Base-by-base conservation (phyloP, 2,113 vertebrate species). In the Mesocricetus auratus region DNA sequence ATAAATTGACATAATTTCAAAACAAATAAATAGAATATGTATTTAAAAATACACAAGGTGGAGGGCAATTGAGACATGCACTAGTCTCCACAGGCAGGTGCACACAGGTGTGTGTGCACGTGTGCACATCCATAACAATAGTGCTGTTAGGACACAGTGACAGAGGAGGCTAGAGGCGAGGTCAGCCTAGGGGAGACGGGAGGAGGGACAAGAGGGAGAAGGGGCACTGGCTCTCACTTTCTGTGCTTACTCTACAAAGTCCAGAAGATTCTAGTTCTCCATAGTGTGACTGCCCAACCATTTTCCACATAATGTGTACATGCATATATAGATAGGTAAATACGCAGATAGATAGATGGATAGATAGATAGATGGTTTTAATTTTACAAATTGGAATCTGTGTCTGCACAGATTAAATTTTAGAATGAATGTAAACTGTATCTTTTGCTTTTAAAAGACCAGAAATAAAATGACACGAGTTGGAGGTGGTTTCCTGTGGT, bases 371-470 rank as follows among this genome's bases (percentile, higher is more conserved):
- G 5, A 66, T 36, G 36, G 50, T 24, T 88, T 93, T 73, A 53
- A 69, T 79, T 91, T 89, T 89, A 93, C 36, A 62, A 85, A 81
- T 47, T 89, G 56, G 24, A 36, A 22, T 89, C 10, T 47, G 22
- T 66, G 8, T 91, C 64, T 53, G 81, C 17, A 58, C 11, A 73
- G 68, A 86, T 64, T 93, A 89, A 45, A 58, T 45, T 89, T 73
- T 60, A 77, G 62, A 47, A 71, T 96, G 24, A 86, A 42, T 29
- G 3, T 79, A 74, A 90, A 93, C 7, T 86, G 4, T 83, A 50
- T 50, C 56, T 88, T 94, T 81, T 22, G 36, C 86, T 94, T 89
- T 89, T 56, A 94, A 93, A 60, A 12, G 47, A 58, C 19, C 36
- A 81, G 24, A 85, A 92, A 93, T 50, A 0, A 75, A 93, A 56